A percentile compares a stretch with the other conserved stretches of the same genome.
phyloP scores from a whole-genome alignment of 2,797 vertebrate species.

The Chelidonichthys spinosus region DNA sequence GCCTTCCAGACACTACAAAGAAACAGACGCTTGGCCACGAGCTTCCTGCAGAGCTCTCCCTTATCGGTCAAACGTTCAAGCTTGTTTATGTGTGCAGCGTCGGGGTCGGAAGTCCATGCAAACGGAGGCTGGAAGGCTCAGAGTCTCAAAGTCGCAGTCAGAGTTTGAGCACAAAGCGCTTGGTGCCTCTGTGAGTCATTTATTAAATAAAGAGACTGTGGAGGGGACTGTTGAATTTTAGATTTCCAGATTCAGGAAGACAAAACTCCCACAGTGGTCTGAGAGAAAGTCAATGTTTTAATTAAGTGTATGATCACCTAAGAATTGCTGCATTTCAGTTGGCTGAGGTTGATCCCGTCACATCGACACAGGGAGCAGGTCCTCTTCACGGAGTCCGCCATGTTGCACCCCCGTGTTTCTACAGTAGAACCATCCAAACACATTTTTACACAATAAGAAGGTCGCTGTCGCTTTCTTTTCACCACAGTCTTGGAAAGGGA shows the following conservation, averaged over 20 bases:
- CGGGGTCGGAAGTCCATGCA: slow-evolving; percentile 78
- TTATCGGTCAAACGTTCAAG: slow-evolving; percentile 80
- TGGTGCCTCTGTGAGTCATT: slow-evolving; percentile 55
- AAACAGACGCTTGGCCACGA: slow-evolving; percentile 53
- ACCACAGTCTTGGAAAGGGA: too few relatives aligned
- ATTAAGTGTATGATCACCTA: too few relatives aligned
- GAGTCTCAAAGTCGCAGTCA: slow-evolving; percentile 62
- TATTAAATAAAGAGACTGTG: slow-evolving; percentile 25
- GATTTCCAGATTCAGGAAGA: slow-evolving; percentile 22
- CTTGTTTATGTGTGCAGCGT: slow-evolving; percentile 82
- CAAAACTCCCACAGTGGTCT: slow-evolving; percentile 12
- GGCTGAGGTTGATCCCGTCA: too few relatives aligned
- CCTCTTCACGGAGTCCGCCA: too few relatives aligned
- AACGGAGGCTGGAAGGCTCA: slow-evolving; percentile 40
- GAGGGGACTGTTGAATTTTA: slow-evolving; percentile 21
- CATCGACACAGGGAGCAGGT: too few relatives aligned
- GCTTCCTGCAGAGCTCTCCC: slow-evolving; percentile 67
- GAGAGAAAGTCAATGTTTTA: background rate
- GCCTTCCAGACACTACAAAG: slow-evolving; percentile 65
- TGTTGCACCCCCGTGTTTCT: too few relatives aligned
- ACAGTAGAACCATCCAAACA: too few relatives aligned
- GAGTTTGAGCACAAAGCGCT: slow-evolving; percentile 58
- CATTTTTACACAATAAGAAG: too few relatives aligned
- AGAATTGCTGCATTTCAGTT: too few relatives aligned
- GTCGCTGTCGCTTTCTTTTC: too few relatives aligned